Base-by-base conservation (phyloP, 2,888 invertebrate genomes). In the Tigriopus californicus region DNA sequence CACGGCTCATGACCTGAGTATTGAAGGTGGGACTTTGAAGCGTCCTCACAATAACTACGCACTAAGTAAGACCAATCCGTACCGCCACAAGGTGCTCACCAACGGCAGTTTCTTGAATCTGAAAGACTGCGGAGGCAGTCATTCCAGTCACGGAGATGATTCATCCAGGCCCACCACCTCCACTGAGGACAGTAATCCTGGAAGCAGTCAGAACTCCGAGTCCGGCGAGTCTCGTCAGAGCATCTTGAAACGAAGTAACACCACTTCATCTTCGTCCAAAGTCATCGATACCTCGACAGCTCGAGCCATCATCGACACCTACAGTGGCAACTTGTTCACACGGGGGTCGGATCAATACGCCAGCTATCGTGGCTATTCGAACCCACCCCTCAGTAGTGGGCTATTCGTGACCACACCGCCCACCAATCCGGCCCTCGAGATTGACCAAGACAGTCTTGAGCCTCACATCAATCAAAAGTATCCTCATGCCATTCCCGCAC, bases 41-140 rank as follows among this genome's bases (percentile, higher is more conserved):
- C 15, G 49, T 13, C 15, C 15, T 3, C n/a, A 51, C 12, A 51
- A 20, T 18, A 48, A 13, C 18, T 46, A 57, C 10, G 33, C 58
- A 12, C 25, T 49, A 49, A 33, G 49, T 49, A 47, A 58, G 25
- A 58, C 49, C 18, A 58, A 49, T 58, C 58, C 58, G 5, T 58
- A 58, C 33, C 25, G 58, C 1, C 58, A 58, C 48, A 58, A 58
- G 49, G 58, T 58, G 6, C 49, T 58, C 8, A 58, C 58, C 15
- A 58, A 58, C 20, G 58, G 58, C 11, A 58, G 58, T 41, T 58
- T 58, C 25, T 33, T 58, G 40, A 58, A 49, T 24, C 33, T 58
- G 40, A 49, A 49, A 22, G 49, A 49, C 22, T 18, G 15, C 12
- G 49, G 15, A 5, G 49, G 49, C 4, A n/a, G 18, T 5, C 20